A percentile compares a stretch with the other conserved stretches of the same genome.
Conservation (phyloP, 2,888 invertebrate genomes). For the Portevinia maculata region DNA sequence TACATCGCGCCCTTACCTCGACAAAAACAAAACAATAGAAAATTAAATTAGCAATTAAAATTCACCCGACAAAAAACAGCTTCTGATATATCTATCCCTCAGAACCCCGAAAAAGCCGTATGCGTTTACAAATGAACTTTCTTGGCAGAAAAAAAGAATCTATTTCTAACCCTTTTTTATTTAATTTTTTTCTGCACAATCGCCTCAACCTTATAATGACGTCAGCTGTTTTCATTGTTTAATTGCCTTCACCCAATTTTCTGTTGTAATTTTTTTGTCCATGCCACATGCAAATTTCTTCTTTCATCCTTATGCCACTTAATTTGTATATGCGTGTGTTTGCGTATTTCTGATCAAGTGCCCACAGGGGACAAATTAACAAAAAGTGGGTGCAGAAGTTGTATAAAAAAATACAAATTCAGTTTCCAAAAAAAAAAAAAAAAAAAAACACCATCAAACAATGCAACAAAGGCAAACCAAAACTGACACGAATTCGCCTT, state of each 20-base stretch:
- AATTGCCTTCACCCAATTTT: conserved; percentile 72
- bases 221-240: conserved; percentile 74
- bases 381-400: conserved; percentile 15
- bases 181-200: conserved; percentile 54
- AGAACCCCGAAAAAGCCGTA: conserved; percentile 57
- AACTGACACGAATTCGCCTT: conserved; percentile 61
- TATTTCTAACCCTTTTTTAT: conserved; percentile 49
- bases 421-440: conserved; percentile 29
- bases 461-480: conserved; percentile 35
- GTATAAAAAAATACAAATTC: conserved; percentile 30
- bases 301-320: conserved; percentile 62
- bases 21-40: conserved; percentile 14
- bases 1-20: conserved; percentile 14
- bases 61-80: conserved; percentile 67
- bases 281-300: conserved; percentile 65
- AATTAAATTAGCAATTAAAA: conserved; percentile 74
- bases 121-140: conserved; percentile 69
- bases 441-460: conserved; percentile 17
- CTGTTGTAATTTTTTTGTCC: conserved; percentile 22
- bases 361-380: conserved; percentile 67
- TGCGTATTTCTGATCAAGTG: conserved; percentile 65
- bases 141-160: conserved; percentile 40
- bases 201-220: conserved; percentile 68
- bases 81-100: conserved; percentile 67
- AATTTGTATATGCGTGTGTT: conserved; percentile 55